Evolutionary conservation across 1,140 invertebrate species (phyloP), one percentile per base, ranked within the genome.

Genomic region (Latrodectus geometricus): DNA sequence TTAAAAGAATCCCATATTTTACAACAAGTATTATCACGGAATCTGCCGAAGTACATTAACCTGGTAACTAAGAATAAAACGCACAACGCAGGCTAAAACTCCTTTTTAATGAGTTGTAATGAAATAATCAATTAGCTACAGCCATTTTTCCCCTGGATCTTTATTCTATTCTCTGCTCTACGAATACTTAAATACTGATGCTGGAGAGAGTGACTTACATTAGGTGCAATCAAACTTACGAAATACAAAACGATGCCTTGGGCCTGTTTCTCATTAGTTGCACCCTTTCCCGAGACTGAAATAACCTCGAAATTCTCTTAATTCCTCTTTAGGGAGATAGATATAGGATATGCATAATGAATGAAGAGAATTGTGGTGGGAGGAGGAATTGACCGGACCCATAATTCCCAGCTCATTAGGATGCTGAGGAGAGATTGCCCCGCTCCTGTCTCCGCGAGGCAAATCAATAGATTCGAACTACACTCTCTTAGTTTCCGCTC

Each of bases 311-410:
- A 61, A 61, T 61, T 61, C 17, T 11, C 54, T 11, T 61, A 61
- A 61, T 61, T 61, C 54, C 54, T 61, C 54, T 61, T 61, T 61
- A 61, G 54, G 54, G 54, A 61, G 54, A 61, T 61, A 61, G 54
- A 61, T 61, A 61, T 61, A 17, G 17, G 54, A 61, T 61, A 17
- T 61, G 54, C 54, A 61, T 61, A 61, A 61, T 61, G 54, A 61
- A 61, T 61, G 54, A 61, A 61, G 54, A 17, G 54, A 61, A 61
- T 61, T 61, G 17, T 17, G 54, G 54, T 11, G 11, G 17, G 54
- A 61, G 54, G 17, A 17, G 54, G 54, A 17, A 61, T 61, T 61
- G 54, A 61, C 54, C 54, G 54, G 17, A 14, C 54, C 54, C 17
- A 17, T 61, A 61, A 61, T 61, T 61, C 54, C 54, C 54, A 14